Evolutionary conservation across 2,888 invertebrate genomes (phyloP).

Genomic region (Diogma glabrata): DNA sequence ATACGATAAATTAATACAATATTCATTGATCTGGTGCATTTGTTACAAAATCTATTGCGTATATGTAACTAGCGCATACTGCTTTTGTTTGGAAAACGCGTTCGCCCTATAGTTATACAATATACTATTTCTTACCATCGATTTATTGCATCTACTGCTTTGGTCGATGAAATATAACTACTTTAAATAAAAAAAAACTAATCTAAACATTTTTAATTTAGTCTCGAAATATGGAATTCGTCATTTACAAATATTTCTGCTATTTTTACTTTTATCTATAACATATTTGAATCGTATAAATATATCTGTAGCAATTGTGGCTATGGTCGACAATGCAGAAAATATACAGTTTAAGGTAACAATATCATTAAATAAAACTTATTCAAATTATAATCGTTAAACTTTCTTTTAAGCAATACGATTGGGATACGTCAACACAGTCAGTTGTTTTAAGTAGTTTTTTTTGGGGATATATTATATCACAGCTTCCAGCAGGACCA

Average conservation of each 20-base stretch:
- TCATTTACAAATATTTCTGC: conserved; percentile 47
- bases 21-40: too few species aligned
- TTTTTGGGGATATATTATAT: conserved; percentile 49
- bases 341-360: conserved; percentile 39
- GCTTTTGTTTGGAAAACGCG: too few species aligned
- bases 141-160: too few species aligned
- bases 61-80: too few species aligned
- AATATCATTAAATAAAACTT: background rate
- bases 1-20: too few species aligned
- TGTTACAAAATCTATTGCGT: too few species aligned
- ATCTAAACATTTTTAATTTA: too few species aligned
- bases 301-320: conserved; percentile 58
- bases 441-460: conserved; percentile 46
- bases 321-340: conserved; percentile 42
- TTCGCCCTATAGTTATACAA: too few species aligned
- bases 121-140: too few species aligned
- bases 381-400: conserved; percentile 47
- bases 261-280: conserved; percentile 47
- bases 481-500: conserved; percentile 48
- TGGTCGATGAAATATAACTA: too few species aligned
- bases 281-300: conserved; percentile 53
- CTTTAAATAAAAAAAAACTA: too few species aligned
- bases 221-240: conserved; percentile 45
- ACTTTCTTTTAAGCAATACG: conserved; percentile 27
- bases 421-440: conserved; percentile 41